Evolutionary conservation across 2,888 invertebrate species (phyloP).

Genomic region (Eupithecia insigniata): DNA sequence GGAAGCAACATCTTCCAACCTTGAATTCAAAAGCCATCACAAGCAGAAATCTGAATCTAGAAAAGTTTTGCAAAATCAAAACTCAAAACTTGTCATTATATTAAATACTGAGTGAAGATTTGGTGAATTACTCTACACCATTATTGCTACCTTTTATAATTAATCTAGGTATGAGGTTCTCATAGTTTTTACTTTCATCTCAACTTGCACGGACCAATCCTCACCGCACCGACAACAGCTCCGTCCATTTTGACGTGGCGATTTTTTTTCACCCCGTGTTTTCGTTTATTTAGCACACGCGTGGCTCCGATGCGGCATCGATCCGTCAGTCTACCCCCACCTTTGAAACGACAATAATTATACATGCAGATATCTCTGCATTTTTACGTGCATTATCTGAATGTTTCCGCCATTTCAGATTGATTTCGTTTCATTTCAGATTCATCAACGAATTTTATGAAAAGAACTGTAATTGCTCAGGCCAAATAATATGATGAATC

Average conservation of each 20-base stretch:
- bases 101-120: no score
- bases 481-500: background rate
- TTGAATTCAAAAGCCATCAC: no score
- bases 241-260: constrained; percentile 78
- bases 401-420: background rate
- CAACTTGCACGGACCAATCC: constrained; percentile 49
- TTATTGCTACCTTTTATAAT: no score
- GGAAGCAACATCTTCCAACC: no score
- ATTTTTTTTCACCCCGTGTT: constrained; percentile 74
- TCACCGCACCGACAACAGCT: constrained; percentile 43
- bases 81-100: no score
- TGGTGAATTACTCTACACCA: no score
- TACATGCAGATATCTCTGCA: constrained; percentile 29
- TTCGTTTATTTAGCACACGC: constrained; percentile 73
- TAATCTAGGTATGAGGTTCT: background rate
- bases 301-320: constrained; percentile 62
- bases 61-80: no score
- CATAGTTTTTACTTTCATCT: background rate
- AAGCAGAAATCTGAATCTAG: no score
- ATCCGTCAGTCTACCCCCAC: constrained; percentile 52
- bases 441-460: background rate
- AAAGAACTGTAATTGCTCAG: background rate
- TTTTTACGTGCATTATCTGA: constrained; percentile 17
- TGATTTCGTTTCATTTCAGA: background rate
- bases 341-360: constrained; percentile 24